These are phyloP conservation scores for Todus mexicanus DNA, from an alignment of 2,797 vertebrate genomes.

Conservation along the genomic window DNA sequence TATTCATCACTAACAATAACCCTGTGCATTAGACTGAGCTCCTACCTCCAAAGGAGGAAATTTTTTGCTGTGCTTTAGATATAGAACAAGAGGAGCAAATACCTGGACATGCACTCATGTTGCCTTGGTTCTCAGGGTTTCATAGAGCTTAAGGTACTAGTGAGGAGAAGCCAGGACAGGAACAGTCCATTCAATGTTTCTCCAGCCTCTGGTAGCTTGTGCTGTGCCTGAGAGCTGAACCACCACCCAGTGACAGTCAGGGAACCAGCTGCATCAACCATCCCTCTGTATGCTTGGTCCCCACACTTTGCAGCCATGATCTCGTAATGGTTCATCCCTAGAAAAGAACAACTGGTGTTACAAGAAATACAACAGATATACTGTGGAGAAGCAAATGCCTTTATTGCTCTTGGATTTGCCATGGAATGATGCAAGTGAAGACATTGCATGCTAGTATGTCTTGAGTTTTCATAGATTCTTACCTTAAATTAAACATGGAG, in stretches of 20 bases:
- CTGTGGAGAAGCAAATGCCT: neutral
- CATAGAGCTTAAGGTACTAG: neutral
- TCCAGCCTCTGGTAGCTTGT: neutral
- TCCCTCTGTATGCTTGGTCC: neutral
- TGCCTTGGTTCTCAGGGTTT: neutral
- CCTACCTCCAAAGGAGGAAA: neutral
- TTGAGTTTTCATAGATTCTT: neutral
- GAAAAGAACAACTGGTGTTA: neutral
- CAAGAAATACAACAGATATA: neutral
- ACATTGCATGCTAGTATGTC: too few relatives aligned
- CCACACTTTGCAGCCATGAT: accelerated
- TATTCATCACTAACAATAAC: neutral
- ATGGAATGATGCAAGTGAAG: neutral
- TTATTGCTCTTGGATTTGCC: neutral
- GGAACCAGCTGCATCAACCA: neutral
- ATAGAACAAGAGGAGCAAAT: neutral
- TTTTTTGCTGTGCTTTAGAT: neutral
- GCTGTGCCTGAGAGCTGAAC: neutral
- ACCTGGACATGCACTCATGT: accelerated
- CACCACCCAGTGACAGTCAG: neutral
- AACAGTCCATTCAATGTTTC: neutral
- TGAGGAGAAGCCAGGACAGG: neutral
- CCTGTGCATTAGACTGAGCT: neutral
- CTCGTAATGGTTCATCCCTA: neutral
- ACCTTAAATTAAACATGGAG: neutral